Percentiles rank a stretch among this genome's conserved stretches.
These are phyloP conservation scores for Sitobion miscanthi DNA, from an alignment of 1,140 invertebrate genomes.

Conservation along the genomic window DNA sequence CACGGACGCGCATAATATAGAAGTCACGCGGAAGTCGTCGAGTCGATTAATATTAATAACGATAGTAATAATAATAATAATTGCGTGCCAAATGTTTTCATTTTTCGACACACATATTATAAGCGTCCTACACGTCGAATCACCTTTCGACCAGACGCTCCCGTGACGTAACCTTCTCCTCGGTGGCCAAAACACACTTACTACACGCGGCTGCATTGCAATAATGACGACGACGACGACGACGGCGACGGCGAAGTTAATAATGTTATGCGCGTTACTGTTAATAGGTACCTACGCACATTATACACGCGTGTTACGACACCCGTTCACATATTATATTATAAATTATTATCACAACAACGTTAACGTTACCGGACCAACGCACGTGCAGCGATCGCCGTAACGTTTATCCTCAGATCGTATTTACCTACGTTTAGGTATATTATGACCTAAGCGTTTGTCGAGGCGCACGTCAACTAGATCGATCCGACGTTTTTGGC, in stretches of 20 bases:
- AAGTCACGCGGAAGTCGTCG: conserved; percentile 20
- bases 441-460: neutral
- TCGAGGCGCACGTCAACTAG: neutral
- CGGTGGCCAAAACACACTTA: neutral
- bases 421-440: no score
- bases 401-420: neutral
- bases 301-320: neutral
- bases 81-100: neutral
- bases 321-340: neutral
- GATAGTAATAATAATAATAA: neutral
- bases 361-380: neutral
- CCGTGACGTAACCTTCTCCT: neutral
- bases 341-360: neutral
- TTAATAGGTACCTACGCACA: neutral
- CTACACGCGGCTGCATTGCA: neutral
- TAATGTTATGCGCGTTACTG: neutral
- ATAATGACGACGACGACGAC: neutral
- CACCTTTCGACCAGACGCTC: conserved; percentile 11
- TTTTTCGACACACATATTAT: neutral
- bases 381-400: neutral
- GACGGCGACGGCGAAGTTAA: neutral
- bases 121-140: neutral
- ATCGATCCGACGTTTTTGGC: no score
- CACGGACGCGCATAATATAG: neutral
- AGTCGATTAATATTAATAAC: conserved; percentile 1